Conservation (phyloP, 2,113 vertebrate genomes). For the Pontoporia blainvillei region DNA sequence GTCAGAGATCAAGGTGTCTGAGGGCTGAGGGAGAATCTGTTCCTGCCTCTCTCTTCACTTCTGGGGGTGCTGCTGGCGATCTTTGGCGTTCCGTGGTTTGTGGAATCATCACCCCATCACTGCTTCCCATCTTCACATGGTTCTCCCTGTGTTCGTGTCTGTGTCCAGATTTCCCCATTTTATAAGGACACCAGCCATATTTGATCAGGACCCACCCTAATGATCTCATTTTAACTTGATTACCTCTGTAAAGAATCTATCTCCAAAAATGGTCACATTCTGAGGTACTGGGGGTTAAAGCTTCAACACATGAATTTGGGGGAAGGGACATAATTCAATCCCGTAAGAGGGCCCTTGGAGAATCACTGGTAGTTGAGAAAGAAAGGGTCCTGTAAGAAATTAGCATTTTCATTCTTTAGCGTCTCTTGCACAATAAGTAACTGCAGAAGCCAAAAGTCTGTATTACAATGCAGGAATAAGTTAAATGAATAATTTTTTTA, state of each 20-base stretch:
- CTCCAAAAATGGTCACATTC: background rate
- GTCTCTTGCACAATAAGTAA: constrained; percentile 19
- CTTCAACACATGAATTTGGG: background rate
- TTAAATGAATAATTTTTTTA: constrained; percentile 35
- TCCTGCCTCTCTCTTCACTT: background rate
- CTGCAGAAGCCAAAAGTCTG: background rate
- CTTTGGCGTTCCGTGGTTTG: background rate
- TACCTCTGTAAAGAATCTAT: background rate
- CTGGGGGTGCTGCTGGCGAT: background rate
- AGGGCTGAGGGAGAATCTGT: background rate
- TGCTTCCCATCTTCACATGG: background rate
- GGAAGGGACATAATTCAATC: background rate
- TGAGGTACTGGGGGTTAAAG: background rate
- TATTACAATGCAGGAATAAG: constrained; percentile 24
- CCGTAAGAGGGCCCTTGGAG: background rate
- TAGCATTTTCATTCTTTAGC: constrained; percentile 19
- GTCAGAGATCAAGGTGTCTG: background rate
- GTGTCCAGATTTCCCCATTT: background rate
- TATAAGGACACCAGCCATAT: background rate
- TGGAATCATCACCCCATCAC: background rate
- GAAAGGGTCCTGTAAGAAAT: background rate
- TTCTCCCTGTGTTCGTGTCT: background rate
- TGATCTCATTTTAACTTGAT: background rate
- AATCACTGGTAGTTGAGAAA: background rate
- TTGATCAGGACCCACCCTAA: background rate